phyloP scores from a whole-genome alignment of 2,888 invertebrate species.

The Philopedon plagiatum region DNA sequence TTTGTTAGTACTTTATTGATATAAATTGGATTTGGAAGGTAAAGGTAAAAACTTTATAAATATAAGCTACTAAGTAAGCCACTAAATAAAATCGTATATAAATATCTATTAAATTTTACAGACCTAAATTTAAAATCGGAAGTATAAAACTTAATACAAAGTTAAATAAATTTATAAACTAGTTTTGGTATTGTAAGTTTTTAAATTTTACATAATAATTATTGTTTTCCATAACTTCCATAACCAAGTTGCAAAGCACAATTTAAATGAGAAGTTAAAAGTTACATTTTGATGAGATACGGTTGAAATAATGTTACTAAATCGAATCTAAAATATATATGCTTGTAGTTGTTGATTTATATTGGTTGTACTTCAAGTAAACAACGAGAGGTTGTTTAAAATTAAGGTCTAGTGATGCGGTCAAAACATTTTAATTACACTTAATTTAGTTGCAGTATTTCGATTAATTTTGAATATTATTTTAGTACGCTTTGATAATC shows the following conservation, averaged over 20 bases:
- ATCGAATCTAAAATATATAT: neutral
- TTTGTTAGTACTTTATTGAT: neutral
- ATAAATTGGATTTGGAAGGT: neutral
- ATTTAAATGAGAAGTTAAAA: neutral
- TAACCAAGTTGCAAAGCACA: neutral
- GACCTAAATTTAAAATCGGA: too few relatives aligned
- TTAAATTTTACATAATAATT: too few relatives aligned
- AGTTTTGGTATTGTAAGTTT: too few relatives aligned
- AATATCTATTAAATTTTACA: too few relatives aligned
- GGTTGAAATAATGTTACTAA: neutral
- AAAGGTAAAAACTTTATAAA: too few relatives aligned
- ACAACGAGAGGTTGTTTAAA: neutral
- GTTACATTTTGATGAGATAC: neutral
- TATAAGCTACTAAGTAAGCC: too few relatives aligned
- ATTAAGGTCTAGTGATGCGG: neutral
- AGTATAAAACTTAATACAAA: too few relatives aligned
- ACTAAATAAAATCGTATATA: too few relatives aligned
- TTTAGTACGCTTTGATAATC: neutral
- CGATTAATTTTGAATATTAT: neutral
- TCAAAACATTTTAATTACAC: neutral
- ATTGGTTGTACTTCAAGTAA: neutral
- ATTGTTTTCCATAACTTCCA: too few relatives aligned
- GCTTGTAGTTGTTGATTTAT: conserved; percentile 1
- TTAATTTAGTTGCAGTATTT: neutral
- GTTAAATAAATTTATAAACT: too few relatives aligned